Conservation (phyloP, 2,113 vertebrate species). For the Sapajus apella region DNA sequence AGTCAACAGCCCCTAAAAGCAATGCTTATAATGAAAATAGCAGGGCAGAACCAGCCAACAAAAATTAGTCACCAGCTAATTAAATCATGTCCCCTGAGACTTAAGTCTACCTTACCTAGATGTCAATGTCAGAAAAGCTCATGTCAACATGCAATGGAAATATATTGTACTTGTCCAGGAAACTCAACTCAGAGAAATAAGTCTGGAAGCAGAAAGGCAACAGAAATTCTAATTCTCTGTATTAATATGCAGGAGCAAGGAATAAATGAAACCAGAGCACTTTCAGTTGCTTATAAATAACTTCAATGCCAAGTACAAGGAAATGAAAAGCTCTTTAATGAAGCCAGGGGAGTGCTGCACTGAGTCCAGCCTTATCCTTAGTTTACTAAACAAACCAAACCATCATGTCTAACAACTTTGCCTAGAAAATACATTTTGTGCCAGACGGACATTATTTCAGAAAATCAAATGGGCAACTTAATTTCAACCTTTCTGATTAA, state of each 20-base stretch:
- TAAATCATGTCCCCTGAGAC: background rate
- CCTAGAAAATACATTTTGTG: slow-evolving; percentile 57
- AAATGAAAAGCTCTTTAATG: background rate
- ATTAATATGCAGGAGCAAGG: slow-evolving; percentile 17
- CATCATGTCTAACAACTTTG: slow-evolving; percentile 54
- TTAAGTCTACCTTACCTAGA: background rate
- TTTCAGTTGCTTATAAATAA: slow-evolving; percentile 38
- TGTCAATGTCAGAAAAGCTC: background rate
- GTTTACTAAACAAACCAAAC: slow-evolving; percentile 65
- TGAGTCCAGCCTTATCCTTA: background rate
- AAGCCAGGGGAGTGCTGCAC: background rate
- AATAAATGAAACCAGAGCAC: slow-evolving; percentile 35
- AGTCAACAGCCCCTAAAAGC: background rate
- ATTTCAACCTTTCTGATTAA: slow-evolving; percentile 84
- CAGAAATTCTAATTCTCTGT: background rate
- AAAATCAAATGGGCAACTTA: slow-evolving; percentile 80
- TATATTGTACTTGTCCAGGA: background rate
- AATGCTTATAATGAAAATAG: background rate
- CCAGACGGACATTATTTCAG: slow-evolving; percentile 77
- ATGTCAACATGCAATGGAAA: background rate
- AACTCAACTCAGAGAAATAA: background rate
- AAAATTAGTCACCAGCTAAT: background rate
- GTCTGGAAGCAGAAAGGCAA: background rate
- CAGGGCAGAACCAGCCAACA: background rate
- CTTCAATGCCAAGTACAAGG: background rate